Percentiles rank a stretch among this genome's conserved stretches.
These are phyloP conservation scores for Malachius bipustulatus DNA, from an alignment of 2,888 invertebrate genomes.

Conservation along the genomic window DNA sequence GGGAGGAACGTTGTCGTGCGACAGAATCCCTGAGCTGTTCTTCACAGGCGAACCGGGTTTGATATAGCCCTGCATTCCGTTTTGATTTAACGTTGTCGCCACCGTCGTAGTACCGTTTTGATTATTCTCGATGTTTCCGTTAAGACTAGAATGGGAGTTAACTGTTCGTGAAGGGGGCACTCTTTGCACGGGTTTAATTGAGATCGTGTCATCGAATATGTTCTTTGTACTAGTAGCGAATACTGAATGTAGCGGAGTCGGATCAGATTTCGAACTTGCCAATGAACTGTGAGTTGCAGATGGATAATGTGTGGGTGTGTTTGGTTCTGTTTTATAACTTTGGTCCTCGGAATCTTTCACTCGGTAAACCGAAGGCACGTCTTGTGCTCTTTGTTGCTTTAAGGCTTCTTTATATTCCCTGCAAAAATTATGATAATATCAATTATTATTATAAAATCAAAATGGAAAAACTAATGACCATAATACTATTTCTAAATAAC, in stretches of 20 bases:
- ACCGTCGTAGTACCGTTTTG: conserved; percentile 8
- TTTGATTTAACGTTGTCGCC: too few relatives aligned
- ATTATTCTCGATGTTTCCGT: conserved; percentile 14
- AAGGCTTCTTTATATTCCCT: conserved; percentile 85
- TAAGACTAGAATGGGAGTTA: conserved; percentile 21
- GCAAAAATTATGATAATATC: conserved; percentile 32
- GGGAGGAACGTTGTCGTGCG: conserved; percentile 43
- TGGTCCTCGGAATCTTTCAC: conserved; percentile 50
- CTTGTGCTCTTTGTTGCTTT: conserved; percentile 72
- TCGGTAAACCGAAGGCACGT: conserved; percentile 56
- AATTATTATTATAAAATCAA: too few relatives aligned
- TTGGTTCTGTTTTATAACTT: conserved; percentile 41
- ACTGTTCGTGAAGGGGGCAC: conserved; percentile 63
- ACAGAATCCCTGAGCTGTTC: conserved; percentile 40
- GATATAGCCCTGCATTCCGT: conserved; percentile 41
- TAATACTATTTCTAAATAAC: too few relatives aligned
- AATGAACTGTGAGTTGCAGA: conserved; percentile 26
- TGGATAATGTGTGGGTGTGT: conserved; percentile 39
- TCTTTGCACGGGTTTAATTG: conserved; percentile 58
- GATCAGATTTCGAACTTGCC: conserved; percentile 39
- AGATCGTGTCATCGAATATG: conserved; percentile 42
- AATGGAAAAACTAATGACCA: too few relatives aligned
- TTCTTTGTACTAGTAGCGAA: conserved; percentile 44
- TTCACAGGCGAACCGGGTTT: conserved; percentile 58
- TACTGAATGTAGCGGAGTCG: conserved; percentile 38